A percentile compares a stretch with the other conserved stretches of the same genome.
These are phyloP conservation scores for Cepphus grylle DNA, from an alignment of 2,113 vertebrate genomes.

Conservation along the genomic window DNA sequence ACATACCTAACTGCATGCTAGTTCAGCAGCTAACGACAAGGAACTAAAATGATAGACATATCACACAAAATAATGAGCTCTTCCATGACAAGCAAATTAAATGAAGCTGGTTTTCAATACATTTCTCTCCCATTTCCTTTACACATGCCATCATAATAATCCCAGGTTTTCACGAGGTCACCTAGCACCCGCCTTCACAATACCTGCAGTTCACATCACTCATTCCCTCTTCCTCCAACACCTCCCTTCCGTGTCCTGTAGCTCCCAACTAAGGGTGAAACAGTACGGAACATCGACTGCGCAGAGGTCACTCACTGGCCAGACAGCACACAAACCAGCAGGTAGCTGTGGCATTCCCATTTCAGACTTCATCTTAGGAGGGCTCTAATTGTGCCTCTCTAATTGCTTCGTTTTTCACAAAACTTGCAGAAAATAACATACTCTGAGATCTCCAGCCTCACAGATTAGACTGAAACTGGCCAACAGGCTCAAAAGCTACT, in stretches of 20 bases:
- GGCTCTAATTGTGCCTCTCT: background rate
- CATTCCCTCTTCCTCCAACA: background rate
- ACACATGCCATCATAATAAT: background rate
- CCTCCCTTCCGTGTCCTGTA: background rate
- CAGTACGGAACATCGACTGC: accelerated
- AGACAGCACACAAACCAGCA: background rate
- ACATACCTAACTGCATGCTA: background rate
- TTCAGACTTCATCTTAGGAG: background rate
- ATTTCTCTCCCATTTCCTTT: background rate
- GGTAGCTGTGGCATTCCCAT: background rate
- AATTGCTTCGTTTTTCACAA: background rate
- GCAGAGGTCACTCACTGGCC: background rate
- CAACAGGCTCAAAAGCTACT: background rate
- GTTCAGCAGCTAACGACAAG: background rate
- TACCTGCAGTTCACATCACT: background rate
- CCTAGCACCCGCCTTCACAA: background rate
- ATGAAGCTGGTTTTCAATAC: background rate
- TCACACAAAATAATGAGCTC: background rate
- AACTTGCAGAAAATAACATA: background rate
- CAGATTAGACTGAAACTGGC: background rate
- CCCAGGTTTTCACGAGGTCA: background rate
- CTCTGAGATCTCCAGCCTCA: background rate
- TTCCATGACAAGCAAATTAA: background rate
- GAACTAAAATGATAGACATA: background rate
- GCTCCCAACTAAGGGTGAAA: background rate